Percentiles rank a stretch among this genome's conserved stretches.
phyloP scores from a whole-genome alignment of 1,140 invertebrate genomes.

The Drosophila pseudoobscura region DNA sequence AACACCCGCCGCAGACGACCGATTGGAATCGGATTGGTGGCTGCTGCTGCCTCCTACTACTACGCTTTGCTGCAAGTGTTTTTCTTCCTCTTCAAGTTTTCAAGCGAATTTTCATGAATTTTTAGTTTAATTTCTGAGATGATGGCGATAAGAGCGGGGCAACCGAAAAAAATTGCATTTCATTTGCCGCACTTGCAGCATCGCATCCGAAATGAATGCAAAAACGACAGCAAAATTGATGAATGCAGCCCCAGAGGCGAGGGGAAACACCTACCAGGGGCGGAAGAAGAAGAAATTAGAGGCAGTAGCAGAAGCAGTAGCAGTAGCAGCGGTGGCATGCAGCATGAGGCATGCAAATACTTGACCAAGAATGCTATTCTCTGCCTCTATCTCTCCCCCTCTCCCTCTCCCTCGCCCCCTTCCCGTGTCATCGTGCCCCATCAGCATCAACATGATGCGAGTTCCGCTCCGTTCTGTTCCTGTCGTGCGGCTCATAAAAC shows the following conservation, averaged over 20 bases:
- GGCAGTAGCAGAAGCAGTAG: too few relatives aligned
- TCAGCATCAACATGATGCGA: constrained; percentile 73
- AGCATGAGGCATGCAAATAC: constrained; percentile 22
- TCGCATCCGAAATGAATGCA: constrained; percentile 29
- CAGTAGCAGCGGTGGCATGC: too few relatives aligned
- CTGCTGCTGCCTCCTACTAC: constrained; percentile 59
- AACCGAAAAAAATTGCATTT: constrained; percentile 62
- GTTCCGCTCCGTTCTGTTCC: constrained; percentile 17
- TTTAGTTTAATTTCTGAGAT: constrained; percentile 68
- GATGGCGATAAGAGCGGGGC: constrained; percentile 53
- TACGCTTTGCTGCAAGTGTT: constrained; percentile 35
- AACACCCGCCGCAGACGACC: constrained; percentile 70
- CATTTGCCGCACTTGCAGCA: constrained; percentile 54
- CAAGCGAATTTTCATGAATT: constrained; percentile 51
- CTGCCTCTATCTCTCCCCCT: background rate
- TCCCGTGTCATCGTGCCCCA: constrained; percentile 37
- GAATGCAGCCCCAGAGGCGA: constrained; percentile 17
- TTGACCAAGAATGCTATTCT: constrained; percentile 45
- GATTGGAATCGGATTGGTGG: constrained; percentile 68
- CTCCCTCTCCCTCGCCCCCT: too few relatives aligned
- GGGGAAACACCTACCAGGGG: constrained; percentile 5
- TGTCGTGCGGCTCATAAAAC: constrained; percentile 65
- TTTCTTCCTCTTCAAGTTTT: constrained; percentile 57
- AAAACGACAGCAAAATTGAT: constrained; percentile 32
- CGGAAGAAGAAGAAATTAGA: too few relatives aligned